Evolutionary conservation across 2,113 vertebrate genomes (phyloP), one percentile per base, ranked within the genome.

Genomic region (Etia nguti): DNA sequence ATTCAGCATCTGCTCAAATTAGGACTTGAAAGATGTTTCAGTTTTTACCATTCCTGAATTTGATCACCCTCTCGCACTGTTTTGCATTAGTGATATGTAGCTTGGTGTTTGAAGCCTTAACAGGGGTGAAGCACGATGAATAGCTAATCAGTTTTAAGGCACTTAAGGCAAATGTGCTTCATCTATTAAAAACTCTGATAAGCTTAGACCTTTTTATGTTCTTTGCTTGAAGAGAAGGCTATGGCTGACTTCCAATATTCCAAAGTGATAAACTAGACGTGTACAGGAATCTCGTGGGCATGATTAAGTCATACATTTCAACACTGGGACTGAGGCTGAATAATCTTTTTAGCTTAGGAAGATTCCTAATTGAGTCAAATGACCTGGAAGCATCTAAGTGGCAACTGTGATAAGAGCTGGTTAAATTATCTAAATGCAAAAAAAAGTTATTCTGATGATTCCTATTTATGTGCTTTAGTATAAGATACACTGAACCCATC

Each of bases 121-220:
- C 80, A 83, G n/a, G 68, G 59, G 16, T 81, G 59, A 92, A 85
- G 68, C 36, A 55, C 34, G 18, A 87, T 89, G 87, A 91, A 89
- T 89, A 83, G 73, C 85, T 86, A 87, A 93, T 84, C 86, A 81
- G 50, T 88, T 84, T 90, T 84, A 57, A 80, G 81, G 81, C 84
- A 91, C 82, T 89, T 92, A 80, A 86, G 77, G 89, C 88, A 86
- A 89, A 86, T 86, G 82, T 81, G 80, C 68, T 54, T 87, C 87
- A 86, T 88, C 59, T 86, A 88, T 83, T 65, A 82, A 85, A 83
- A 84, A 31, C 46, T 77, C 60, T 59, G 75, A 85, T 83, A 62
- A 88, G 43, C 81, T 79, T 36, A 48, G 56, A 54, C 75, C 62
- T 88, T 87, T 79, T 79, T 38, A 79, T 83, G 84, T 62, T 89